A percentile compares a stretch with the other conserved stretches of the same genome.
Conservation (phyloP, 2,888 invertebrate species). For the Drosophila multiciliata region DNA sequence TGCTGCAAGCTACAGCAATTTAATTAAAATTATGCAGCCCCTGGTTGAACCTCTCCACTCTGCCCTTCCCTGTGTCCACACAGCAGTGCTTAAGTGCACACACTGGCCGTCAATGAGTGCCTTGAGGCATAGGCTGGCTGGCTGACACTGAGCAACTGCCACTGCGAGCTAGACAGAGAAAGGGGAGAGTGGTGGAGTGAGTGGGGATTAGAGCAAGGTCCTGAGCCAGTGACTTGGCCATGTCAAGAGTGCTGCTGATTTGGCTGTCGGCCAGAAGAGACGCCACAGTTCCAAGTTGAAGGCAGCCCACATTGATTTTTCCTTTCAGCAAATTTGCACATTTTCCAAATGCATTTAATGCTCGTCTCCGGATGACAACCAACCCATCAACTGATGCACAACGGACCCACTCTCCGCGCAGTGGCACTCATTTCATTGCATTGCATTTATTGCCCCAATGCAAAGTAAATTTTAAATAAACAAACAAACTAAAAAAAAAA, state of each 20-base stretch:
- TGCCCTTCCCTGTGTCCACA: too few species aligned
- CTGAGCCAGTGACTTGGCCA: slow-evolving; percentile 51
- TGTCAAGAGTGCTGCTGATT: slow-evolving; percentile 65
- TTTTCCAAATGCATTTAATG: slow-evolving; percentile 17
- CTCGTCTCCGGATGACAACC: not conserved
- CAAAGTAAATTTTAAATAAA: slow-evolving; percentile 6
- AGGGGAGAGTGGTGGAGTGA: not conserved
- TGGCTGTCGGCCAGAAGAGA: slow-evolving; percentile 62
- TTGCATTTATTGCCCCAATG: not conserved
- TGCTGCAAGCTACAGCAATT: slow-evolving; percentile 40
- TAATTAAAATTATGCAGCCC: slow-evolving; percentile 68
- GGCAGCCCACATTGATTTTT: slow-evolving; percentile 63
- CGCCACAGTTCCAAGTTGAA: slow-evolving; percentile 55
- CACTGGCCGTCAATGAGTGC: slow-evolving; percentile 48
- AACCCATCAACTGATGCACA: not conserved
- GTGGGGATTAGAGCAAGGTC: slow-evolving; percentile 19
- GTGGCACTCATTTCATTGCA: not conserved
- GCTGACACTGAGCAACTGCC: slow-evolving; percentile 35
- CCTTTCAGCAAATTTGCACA: slow-evolving; percentile 30
- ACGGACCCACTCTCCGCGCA: slow-evolving; percentile 3
- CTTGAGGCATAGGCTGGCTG: slow-evolving; percentile 31
- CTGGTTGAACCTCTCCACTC: too few species aligned
- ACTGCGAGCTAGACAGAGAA: not conserved
- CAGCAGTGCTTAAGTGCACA: slow-evolving; percentile 49
- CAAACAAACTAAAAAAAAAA: slow-evolving; percentile 15